Evolutionary conservation across 2,888 invertebrate genomes (phyloP), one percentile per base, ranked within the genome.

Genomic region (Caenorhabditis sp.): DNA sequence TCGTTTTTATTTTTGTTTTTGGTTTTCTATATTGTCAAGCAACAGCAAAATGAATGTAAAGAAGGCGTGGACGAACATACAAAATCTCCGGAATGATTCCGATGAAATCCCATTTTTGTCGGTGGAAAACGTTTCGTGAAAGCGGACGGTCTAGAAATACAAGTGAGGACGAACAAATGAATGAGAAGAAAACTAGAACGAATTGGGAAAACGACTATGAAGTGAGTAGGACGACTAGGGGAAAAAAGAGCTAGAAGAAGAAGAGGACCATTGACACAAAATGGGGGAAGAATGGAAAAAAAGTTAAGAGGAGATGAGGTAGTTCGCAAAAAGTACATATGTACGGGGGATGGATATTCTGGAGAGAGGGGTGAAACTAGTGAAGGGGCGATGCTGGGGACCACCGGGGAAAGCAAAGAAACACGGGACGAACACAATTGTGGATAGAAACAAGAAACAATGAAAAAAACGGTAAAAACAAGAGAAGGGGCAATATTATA

Each of bases 81-180:
- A 37, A 41, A 61, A 62, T 62, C 61, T 62, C 61, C 61, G 30
- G 50, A 32, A 50, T 39, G 39, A 50, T 62, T 62, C 61, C 61
- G 20, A 35, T 6, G 17, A 50, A 13, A 50, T 50, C 37, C 50
- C 62, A 63, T 52, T 52, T 30, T 50, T 22, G 43, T n/a, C n/a
- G 5, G 15, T 27, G 41, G 13, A 43, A 27, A 2, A 20, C 2
- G 26, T 35, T 37, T n/a, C n/a, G n/a, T 62, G 61, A 50, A 62
- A 62, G 61, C 61, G 17, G 32, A 43, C 30, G 52, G 62, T 41
- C 43, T 32, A 63, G 30, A 27, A 48, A n/a, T n/a, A n/a, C n/a
- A n/a, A n/a, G n/a, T n/a, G n/a, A n/a, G n/a, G n/a, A n/a, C n/a
- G n/a, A n/a, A 15, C 17, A 37, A 50, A 26, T 37, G 46, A 46